These are phyloP conservation scores for Diabrotica balteata DNA, from an alignment of 2,888 invertebrate species.

Conservation along the genomic window DNA sequence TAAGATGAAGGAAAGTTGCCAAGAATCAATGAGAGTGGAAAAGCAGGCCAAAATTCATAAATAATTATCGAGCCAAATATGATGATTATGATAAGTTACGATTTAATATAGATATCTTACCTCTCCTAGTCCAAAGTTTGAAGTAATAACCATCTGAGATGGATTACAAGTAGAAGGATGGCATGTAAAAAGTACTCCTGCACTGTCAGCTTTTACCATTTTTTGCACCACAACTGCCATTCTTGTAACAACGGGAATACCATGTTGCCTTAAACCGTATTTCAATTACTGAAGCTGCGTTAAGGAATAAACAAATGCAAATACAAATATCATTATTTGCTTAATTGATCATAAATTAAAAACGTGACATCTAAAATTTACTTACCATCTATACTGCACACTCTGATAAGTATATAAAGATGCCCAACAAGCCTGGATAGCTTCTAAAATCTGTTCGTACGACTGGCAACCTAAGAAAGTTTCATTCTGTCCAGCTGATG, in stretches of 20 bases:
- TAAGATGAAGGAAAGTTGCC: no score
- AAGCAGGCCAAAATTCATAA: no score
- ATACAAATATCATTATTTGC: no score
- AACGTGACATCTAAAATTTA: not conserved
- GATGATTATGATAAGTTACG: no score
- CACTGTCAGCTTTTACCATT: constrained; percentile 74
- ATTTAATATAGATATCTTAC: constrained; percentile 57
- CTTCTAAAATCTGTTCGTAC: constrained; percentile 63
- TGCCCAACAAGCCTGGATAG: constrained; percentile 80
- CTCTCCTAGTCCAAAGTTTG: constrained; percentile 85
- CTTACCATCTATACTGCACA: constrained; percentile 77
- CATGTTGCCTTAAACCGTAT: constrained; percentile 68
- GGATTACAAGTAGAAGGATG: constrained; percentile 79
- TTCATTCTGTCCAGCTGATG: constrained; percentile 85
- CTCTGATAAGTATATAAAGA: constrained; percentile 81
- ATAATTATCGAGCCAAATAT: no score
- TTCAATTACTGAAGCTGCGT: no score
- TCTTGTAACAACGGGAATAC: constrained; percentile 69
- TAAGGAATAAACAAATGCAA: not conserved
- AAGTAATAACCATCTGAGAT: constrained; percentile 72
- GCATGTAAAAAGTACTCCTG: constrained; percentile 83
- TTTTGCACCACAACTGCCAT: constrained; percentile 85
- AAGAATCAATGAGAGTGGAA: no score
- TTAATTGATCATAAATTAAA: no score
- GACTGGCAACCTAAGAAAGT: constrained; percentile 74